Evolutionary conservation across 2,113 vertebrate genomes (phyloP), one percentile per base, ranked within the genome.

Genomic region (Trematocara marginatum): DNA sequence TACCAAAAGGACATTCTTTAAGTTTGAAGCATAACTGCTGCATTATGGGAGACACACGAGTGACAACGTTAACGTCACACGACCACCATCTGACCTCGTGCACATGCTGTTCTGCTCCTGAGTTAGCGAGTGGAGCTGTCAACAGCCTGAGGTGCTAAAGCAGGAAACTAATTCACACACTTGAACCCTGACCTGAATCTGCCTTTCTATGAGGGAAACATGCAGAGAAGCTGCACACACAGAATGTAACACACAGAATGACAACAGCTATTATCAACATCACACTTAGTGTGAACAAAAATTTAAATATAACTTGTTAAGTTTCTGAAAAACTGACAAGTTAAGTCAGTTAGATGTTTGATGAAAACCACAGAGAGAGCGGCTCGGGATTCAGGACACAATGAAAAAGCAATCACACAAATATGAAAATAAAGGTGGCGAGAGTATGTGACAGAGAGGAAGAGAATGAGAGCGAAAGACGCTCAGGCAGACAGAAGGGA

Each of bases 131-230:
- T 79, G 59, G 69, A 90, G 91, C 92, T 92, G 93, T 95, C 94
- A 83, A 92, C 94, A 88, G 90, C 92, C 88, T 79, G 90, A 92
- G 92, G 94, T 93, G 94, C 85, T 85, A 92, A 92, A 88, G 91
- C 85, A 89, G 90, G 92, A 91, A 93, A 90, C 89, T 69, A 83
- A 92, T 87, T 92, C 84, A 81, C 84, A 90, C 88, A 84, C 90
- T 92, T 94, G 93, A 96, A 85, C 94, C 83, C 59, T 88, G 80
- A 89, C 92, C 89, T 82, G 35, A 79, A 29, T 51, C 2, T 90
- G 83, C 92, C 85, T 89, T 85, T 15, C 42, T 49, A 57, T 4
- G 6, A 90, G 84, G 82, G 10, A 40, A 59, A 40, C 42, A 69
- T 45, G 66, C 61, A 69, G 52, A 71, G 10, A 82, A 34, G 80